Base-by-base conservation (phyloP, 2,113 vertebrate genomes). In the Oxyruncus cristatus region DNA sequence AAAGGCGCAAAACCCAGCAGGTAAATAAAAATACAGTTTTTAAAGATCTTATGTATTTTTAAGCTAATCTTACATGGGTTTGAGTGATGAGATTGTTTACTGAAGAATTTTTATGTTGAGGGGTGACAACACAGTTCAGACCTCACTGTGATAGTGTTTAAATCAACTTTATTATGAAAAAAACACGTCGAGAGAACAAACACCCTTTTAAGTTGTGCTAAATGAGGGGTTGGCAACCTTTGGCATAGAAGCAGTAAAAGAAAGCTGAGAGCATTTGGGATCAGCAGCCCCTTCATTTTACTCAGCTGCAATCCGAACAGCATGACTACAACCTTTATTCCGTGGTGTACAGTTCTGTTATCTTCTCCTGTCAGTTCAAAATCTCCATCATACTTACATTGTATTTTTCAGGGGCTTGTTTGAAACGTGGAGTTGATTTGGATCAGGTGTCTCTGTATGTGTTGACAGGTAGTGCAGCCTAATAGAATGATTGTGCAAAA, bases 251-350 rank as follows among this genome's bases (percentile, higher is more conserved):
- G 74, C 56, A 72, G 66, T 44, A 49, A 46, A 85, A 88, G 50
- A 75, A 92, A 88, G n/a, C 27, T 42, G 55, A 81, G 63, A 82
- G 53, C 70, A 76, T 82, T 61, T 76, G 53, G 41, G 23, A 96
- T 90, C 32, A 89, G 62, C 71, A 76, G 66, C 58, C n/a, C 61
- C 85, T 93, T 76, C 53, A 68, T 93, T 92, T 93, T 90, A 44
- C n/a, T 73, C 88, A 77, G 88, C 67, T 62, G 58, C 75, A 88
- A 66, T 41, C 58, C 8, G 2, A 93, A 62, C 49, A 86, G 76
- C 26, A 1, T 30, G 50, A 89, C 50, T 66, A n/a, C 46, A 50
- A 70, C 46, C 49, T 85, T 93, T 85, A 68, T 78, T 65, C 56
- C 52, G 17, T 3, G 11, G 52, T 47, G n/a, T 44, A 41, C 22